Conservation (phyloP, 1,140 invertebrate species). For the Penaeus vannamei region DNA sequence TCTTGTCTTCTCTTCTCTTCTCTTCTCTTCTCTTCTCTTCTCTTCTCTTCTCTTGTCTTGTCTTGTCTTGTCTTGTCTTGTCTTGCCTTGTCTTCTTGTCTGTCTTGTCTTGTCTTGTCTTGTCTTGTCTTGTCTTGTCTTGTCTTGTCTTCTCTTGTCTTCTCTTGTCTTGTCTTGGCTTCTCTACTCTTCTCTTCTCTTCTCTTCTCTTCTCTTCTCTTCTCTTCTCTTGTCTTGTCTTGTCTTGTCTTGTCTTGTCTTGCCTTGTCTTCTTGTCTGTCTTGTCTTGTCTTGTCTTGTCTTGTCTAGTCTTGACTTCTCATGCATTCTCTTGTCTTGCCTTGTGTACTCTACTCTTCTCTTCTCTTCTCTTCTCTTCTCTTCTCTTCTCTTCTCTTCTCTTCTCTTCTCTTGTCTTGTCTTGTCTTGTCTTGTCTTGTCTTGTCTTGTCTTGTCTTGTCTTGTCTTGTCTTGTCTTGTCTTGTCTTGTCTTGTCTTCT, state of each 20-base stretch:
- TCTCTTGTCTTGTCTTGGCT: neutral
- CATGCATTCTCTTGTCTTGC: neutral
- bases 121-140: conserved; percentile 12
- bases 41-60: conserved; percentile 6
- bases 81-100: no score
- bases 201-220: neutral
- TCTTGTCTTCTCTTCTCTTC: neutral
- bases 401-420: conserved; percentile 2
- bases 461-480: conserved; percentile 6
- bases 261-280: conserved; percentile 6
- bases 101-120: conserved; percentile 12
- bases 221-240: conserved; percentile 2
- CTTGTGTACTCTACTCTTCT: neutral
- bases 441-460: conserved; percentile 12
- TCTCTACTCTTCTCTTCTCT: neutral
- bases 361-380: neutral
- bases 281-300: conserved; percentile 1
- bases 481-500: conserved; percentile 7
- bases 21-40: neutral
- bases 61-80: conserved; percentile 5
- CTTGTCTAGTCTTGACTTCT: neutral
- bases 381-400: neutral
- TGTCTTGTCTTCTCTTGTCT: conserved; percentile 7
- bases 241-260: conserved; percentile 12
- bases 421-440: conserved; percentile 12